Conservation (phyloP, 2,888 invertebrate genomes). For the Achlya flavicornis region DNA sequence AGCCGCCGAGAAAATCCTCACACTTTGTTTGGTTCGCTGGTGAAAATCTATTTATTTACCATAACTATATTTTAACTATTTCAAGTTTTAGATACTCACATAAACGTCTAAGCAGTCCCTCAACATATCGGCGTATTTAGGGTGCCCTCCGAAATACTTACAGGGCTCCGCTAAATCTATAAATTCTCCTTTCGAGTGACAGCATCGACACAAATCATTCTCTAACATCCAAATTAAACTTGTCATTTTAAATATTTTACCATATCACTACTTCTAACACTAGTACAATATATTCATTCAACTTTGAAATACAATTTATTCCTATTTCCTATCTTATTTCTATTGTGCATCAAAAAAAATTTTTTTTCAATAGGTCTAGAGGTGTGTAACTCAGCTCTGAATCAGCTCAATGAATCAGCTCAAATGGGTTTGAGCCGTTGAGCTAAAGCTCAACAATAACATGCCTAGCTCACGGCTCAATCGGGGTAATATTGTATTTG, state of each 20-base stretch:
- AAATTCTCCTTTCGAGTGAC: constrained; percentile 64
- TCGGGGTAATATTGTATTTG: too few relatives aligned
- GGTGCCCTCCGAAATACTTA: constrained; percentile 37
- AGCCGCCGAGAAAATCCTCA: too few relatives aligned
- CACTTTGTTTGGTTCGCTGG: neutral
- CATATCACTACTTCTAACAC: constrained; percentile 19
- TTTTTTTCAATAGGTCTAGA: too few relatives aligned
- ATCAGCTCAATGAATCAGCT: too few relatives aligned
- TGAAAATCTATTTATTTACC: too few relatives aligned
- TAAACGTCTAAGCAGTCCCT: constrained; percentile 55
- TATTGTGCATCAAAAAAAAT: too few relatives aligned
- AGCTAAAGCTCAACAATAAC: too few relatives aligned
- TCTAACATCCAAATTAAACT: constrained; percentile 54
- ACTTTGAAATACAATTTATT: too few relatives aligned
- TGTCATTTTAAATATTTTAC: constrained; percentile 47
- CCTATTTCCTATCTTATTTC: too few relatives aligned
- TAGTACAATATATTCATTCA: neutral
- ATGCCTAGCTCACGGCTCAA: too few relatives aligned
- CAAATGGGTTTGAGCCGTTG: too few relatives aligned
- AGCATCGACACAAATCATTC: constrained; percentile 68
- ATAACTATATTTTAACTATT: neutral
- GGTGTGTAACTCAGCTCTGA: too few relatives aligned
- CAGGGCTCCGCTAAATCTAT: constrained; percentile 53
- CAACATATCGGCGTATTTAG: constrained; percentile 61
- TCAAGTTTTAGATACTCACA: constrained; percentile 44